Evolutionary conservation across 2,797 vertebrate species (phyloP), one percentile per base, ranked within the genome.

Genomic region (Diglossa cyanea): DNA sequence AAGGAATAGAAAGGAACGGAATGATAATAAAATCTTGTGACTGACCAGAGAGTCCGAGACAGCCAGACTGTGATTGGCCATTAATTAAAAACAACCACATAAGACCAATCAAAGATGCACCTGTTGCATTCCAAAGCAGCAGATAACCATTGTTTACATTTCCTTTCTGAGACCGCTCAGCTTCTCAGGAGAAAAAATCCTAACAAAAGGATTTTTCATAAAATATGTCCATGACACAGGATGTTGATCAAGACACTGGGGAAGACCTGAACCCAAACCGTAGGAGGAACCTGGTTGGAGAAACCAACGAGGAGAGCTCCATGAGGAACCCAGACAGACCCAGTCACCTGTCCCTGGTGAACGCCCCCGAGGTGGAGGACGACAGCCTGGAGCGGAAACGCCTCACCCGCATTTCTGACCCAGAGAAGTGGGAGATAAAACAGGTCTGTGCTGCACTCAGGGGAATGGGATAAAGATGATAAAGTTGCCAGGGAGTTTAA

Each of bases 401-500:
- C 86, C 99, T 99, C 79, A 99, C 99, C 17, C 99, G 99, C 7
- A 99, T 99, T 71, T 99, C 99, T 5, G 99, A 99, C 97, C 99
- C 99, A 0, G 99, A 99, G 97, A 99, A 99, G 73, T 99, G 99
- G 99, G 99, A 99, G 93, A 99, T 99, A 81, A 99, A 99, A 93
- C 99, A 99, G 98, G 99, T 99, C 28, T 10, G 89, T 33, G n/a
- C n/a, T 70, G n/a, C 13, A 0, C 5, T 17, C 25, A 39, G 54
- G 31, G 47, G 7, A 19, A 0, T 0, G 4, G 20, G 2, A 2
- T 54, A 42, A 2, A 42, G 47, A 13, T 30, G n/a, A 0, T n/a
- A 5, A 28, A 39, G 15, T 3, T 61, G 13, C n/a, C 24, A 12
- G 35, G 23, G 50, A 42, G 18, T 40, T 83, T 21, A 0, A 5